Conservation (phyloP, 2,888 invertebrate species). For the Dasysyrphus albostriatus region DNA sequence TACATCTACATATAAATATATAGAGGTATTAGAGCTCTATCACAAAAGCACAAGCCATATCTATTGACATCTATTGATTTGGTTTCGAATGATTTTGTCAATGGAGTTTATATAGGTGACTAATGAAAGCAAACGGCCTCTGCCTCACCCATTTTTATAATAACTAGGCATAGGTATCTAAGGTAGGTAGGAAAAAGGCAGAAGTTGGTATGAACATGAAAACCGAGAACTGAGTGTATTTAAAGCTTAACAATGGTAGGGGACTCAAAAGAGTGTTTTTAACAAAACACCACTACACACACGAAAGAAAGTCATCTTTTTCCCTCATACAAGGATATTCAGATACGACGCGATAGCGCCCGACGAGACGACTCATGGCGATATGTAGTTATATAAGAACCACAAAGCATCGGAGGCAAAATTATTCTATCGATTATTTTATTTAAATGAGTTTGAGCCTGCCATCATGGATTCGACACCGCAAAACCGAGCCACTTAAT, state of each 20-base stretch:
- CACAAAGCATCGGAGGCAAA: slow-evolving; percentile 5
- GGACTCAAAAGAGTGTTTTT: neutral
- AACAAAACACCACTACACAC: neutral
- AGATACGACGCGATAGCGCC: neutral
- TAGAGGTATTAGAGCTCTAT: neutral
- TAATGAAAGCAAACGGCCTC: slow-evolving; percentile 19
- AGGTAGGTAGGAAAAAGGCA: neutral
- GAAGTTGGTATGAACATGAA: neutral
- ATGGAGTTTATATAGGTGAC: slow-evolving; percentile 16
- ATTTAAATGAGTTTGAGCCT: slow-evolving; percentile 65
- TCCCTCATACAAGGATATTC: neutral
- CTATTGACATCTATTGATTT: slow-evolving; percentile 51
- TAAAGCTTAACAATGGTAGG: neutral
- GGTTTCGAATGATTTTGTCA: slow-evolving; percentile 25
- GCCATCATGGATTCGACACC: slow-evolving; percentile 59
- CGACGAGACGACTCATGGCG: neutral
- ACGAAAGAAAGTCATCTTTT: neutral
- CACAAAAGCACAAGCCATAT: slow-evolving; percentile 12
- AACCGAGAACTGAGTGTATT: neutral
- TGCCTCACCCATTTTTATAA: slow-evolving; percentile 26
- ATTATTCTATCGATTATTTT: slow-evolving; percentile 62
- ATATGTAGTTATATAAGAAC: neutral
- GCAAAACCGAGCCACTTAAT: slow-evolving; percentile 70
- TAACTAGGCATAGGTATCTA: neutral
- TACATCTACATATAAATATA: neutral